Conservation (phyloP, 2,888 invertebrate species). For the Melolontha melolontha region DNA sequence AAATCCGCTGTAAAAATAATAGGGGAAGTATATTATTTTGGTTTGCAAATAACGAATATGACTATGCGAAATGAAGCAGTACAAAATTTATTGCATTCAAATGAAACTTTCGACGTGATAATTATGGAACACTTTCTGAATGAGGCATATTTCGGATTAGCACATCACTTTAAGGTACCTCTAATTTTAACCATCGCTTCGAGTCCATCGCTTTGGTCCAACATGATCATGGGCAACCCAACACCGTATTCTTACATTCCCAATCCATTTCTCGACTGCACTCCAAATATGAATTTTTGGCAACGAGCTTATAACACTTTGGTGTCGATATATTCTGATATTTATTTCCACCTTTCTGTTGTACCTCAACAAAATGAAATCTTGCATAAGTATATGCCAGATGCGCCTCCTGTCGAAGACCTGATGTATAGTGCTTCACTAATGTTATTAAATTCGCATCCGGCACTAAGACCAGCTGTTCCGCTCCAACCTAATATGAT, state of each 20-base stretch:
- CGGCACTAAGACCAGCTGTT: constrained; percentile 65
- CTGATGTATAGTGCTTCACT: constrained; percentile 54
- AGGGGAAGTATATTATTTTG: not conserved
- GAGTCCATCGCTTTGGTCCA: constrained; percentile 42
- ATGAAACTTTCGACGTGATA: constrained; percentile 59
- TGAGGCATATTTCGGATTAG: constrained; percentile 63
- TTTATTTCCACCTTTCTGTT: constrained; percentile 52
- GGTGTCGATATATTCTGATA: constrained; percentile 55
- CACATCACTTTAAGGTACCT: constrained; percentile 56
- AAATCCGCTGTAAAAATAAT: not conserved
- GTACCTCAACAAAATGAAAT: constrained; percentile 53
- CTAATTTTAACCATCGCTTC: constrained; percentile 60
- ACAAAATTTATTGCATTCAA: constrained; percentile 49
- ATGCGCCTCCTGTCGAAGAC: constrained; percentile 52
- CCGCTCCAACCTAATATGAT: constrained; percentile 70
- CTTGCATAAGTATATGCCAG: constrained; percentile 55
- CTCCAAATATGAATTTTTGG: constrained; percentile 66
- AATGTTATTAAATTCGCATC: constrained; percentile 63
- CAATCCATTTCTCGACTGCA: constrained; percentile 62
- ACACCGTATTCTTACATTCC: constrained; percentile 67
- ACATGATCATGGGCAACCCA: constrained; percentile 64
- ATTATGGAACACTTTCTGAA: constrained; percentile 64
- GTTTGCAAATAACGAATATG: not conserved
- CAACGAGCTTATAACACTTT: constrained; percentile 68
- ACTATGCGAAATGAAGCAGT: constrained; percentile 25